Evolutionary conservation across 2,888 invertebrate species (phyloP), one percentile per base, ranked within the genome.

Genomic region (Corythucha ciliata): DNA sequence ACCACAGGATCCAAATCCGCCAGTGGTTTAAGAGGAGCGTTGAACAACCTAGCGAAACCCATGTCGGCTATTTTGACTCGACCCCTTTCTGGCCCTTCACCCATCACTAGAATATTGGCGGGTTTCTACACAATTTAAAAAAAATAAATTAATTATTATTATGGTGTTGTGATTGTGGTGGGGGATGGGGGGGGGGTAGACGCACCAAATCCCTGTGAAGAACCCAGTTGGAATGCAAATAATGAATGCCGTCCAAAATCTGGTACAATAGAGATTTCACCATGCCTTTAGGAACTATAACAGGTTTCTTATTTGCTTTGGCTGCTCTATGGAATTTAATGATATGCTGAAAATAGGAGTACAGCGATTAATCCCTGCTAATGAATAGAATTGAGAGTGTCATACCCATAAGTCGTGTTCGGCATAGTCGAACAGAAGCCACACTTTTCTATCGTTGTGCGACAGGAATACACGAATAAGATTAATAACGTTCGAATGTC

Each of bases 1-100:
- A 98, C 98, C 2, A 98, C 98, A 4, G 98, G 98, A 74, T 98
- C 98, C 59, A 98, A 74, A 71, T 98, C 97, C 8, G 97, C 97
- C 32, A 98, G 71, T 0, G 97, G 96, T 69, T 97, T 97, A 48
- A 98, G 70, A 0, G 98, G 98, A 2, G 94, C 92, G 74, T 97
- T 96, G 67, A 98, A 98, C 44, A 98, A 74, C 57, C 98, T 75
- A 1, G 98, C 97, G 73, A 98, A 98, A 1, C 98, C 98, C 94
- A 98, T 96, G 68, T 98, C 98, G 22, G 97, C 97, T 65, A 96
- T 96, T 74, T 96, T 96, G 0, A 96, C 94, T 59, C 96, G 73
- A 2, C 98, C 98, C 61, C 97, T 74, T 69, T 98, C 96, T 25
- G 85, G 83, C 1, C 96, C 97, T 72, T 98, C 97, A 7, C 97